Evolutionary conservation across 2,888 invertebrate species (phyloP).

Genomic region (Caradrina kadenii): DNA sequence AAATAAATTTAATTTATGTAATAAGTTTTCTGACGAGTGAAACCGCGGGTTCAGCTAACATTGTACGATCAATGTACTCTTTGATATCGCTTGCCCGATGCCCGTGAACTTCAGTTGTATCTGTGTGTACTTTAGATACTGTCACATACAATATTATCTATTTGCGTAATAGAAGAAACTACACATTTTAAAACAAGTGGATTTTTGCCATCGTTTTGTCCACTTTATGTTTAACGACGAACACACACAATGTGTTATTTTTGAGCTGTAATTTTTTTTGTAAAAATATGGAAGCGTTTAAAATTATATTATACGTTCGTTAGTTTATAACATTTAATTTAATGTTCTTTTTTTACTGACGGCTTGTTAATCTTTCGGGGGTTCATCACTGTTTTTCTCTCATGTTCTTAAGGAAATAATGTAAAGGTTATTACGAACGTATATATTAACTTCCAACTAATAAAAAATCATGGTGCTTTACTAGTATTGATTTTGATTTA

Average conservation of each 20-base stretch:
- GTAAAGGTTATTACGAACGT: slow-evolving; percentile 10
- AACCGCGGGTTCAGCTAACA: background rate
- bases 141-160: slow-evolving; percentile 58
- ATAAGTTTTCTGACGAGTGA: background rate
- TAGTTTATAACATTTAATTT: slow-evolving; percentile 1
- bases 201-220: slow-evolving; percentile 27
- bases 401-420: slow-evolving; percentile 16
- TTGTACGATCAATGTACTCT: slow-evolving; percentile 61
- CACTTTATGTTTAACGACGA: slow-evolving; percentile 26
- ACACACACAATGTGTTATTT: slow-evolving; percentile 19
- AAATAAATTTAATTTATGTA: no score
- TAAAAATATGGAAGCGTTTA: slow-evolving; percentile 14
- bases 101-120: slow-evolving; percentile 63
- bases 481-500: slow-evolving; percentile 1
- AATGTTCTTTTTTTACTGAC: slow-evolving; percentile 26
- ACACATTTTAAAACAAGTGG: slow-evolving; percentile 39
- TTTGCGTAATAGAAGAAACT: slow-evolving; percentile 40
- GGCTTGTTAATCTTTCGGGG: slow-evolving; percentile 24
- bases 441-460: background rate
- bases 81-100: slow-evolving; percentile 45
- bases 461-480: slow-evolving; percentile 10
- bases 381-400: slow-evolving; percentile 29
- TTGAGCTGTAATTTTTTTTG: slow-evolving; percentile 23
- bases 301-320: background rate
- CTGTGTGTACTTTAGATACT: slow-evolving; percentile 53